A percentile compares a stretch with the other conserved stretches of the same genome.
Conservation (phyloP, 1,140 invertebrate species). For the Orchesella cincta region DNA sequence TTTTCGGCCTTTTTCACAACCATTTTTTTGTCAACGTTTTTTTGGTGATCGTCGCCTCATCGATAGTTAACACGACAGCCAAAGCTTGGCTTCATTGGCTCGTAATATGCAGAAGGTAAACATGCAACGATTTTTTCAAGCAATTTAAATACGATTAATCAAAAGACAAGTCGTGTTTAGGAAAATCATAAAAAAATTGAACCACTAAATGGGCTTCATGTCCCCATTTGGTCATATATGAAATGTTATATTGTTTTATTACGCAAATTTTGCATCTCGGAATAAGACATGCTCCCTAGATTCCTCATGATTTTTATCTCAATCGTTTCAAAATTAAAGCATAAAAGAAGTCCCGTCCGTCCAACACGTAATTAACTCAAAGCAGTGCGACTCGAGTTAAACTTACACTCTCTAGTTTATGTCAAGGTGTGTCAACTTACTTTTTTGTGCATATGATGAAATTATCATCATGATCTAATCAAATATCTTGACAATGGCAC, state of each 20-base stretch:
- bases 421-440: neutral
- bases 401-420: neutral
- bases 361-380: too few species aligned
- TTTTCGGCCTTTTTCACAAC: constrained; percentile 8
- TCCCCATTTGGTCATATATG: neutral
- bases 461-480: neutral
- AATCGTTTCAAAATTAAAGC: too few species aligned
- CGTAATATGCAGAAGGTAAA: neutral
- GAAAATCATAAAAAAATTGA: neutral
- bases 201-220: neutral
- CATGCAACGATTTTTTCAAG: neutral
- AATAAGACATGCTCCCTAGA: too few species aligned
- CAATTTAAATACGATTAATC: neutral
- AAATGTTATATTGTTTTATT: neutral
- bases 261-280: neutral
- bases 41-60: neutral
- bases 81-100: too few species aligned
- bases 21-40: neutral
- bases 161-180: neutral
- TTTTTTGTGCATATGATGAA: too few species aligned
- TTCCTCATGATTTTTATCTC: too few species aligned
- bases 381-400: neutral
- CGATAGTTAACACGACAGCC: neutral
- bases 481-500: neutral
- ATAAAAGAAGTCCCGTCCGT: too few species aligned